Evolutionary conservation across 2,113 vertebrate genomes (phyloP), one percentile per base, ranked within the genome.

Genomic region (Stigmatopora nigra): DNA sequence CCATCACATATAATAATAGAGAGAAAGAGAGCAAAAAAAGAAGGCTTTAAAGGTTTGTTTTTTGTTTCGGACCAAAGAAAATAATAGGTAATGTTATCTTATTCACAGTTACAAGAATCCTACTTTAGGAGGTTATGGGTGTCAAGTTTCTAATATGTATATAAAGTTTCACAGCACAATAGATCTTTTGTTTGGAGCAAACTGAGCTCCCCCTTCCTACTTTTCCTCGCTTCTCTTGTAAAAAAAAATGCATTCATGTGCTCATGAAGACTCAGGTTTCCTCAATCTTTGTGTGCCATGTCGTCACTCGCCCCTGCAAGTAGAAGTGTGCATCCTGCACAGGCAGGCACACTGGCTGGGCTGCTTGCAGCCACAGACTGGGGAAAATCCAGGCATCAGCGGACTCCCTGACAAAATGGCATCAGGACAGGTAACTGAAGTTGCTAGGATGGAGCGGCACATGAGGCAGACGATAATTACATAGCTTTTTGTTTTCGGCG

Each of bases 51-150:
- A 72, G 68, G 72, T 86, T 85, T 87, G 82, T 68, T 69, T 76
- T 74, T 79, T 79, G 86, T 70, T 82, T 69, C 78, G 72, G 80
- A 81, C 80, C 76, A 77, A 78, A 79, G 84, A 88, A 84, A 89
- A 89, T 89, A 85, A 88, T 84, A 71, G 88, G 90, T 91, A 89
- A 90, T 86, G 88, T 90, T 90, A 91, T 89, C 90, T 92, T 89
- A 88, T 89, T 91, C 90, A 92, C 89, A 92, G 90, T 91, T 92
- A 89, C 89, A 90, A 92, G 89, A 91, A 90, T 91, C 86, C 88
- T 82, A 84, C 87, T 88, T 68, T 73, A 79, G 76, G 82, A 85
- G 87, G 83, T 86, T 82, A 77, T 75, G 81, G 78, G 91, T 92
- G 91, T 92, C 86, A 53, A 79, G 85, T 92, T 91, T 91, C 90